These are phyloP conservation scores for Ifrita kowaldi DNA, from an alignment of 2,113 vertebrate species.

Conservation along the genomic window DNA sequence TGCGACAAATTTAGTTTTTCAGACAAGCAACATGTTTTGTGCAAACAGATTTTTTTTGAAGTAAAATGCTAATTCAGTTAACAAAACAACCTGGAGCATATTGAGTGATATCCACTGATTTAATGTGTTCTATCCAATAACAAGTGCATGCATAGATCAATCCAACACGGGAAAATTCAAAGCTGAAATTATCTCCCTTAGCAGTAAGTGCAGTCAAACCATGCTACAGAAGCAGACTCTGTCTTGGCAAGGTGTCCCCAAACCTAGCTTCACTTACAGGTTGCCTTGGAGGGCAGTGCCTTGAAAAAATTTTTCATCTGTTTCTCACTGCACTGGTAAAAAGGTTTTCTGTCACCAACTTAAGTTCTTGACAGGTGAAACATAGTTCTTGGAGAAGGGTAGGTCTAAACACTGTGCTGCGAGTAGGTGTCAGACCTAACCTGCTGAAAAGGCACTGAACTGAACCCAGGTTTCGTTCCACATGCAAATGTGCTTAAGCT, in stretches of 20 bases:
- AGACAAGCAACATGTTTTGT: background rate
- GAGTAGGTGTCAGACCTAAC: background rate
- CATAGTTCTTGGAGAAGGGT: background rate
- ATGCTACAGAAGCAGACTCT: background rate
- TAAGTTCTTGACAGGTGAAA: background rate
- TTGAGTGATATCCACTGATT: background rate
- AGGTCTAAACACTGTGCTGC: background rate
- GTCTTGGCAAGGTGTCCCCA: background rate
- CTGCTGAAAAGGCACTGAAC: background rate
- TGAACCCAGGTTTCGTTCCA: background rate
- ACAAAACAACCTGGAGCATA: background rate
- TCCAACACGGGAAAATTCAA: background rate
- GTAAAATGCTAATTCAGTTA: background rate
- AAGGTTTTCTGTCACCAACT: background rate
- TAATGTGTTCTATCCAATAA: background rate
- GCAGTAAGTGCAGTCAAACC: background rate
- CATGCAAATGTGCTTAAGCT: background rate
- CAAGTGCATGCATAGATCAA: background rate
- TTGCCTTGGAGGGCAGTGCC: background rate
- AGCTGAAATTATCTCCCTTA: background rate
- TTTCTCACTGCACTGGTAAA: background rate
- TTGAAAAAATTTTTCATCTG: background rate
- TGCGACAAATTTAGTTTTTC: background rate
- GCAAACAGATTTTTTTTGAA: background rate
- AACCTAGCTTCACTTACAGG: rapidly evolving